Base-by-base conservation (phyloP, 1,140 invertebrate species). In the Drosophila nikananu region DNA sequence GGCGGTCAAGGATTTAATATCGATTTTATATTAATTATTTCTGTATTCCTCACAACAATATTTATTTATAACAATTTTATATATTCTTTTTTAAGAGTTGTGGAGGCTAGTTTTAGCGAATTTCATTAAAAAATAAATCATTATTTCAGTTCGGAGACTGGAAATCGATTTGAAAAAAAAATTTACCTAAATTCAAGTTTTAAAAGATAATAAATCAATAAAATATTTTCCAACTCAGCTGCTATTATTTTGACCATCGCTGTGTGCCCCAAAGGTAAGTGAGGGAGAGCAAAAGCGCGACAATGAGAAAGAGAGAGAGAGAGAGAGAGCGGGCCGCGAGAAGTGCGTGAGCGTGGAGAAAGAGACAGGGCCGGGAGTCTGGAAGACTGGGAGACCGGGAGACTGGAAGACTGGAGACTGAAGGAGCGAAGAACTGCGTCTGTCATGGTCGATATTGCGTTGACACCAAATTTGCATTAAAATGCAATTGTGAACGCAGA, bases 391-490 rank as follows among this genome's bases (percentile, higher is more conserved):
- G 19, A 13, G 60, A 55, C 51, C 48, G 64, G 25, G 59, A 48
- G 57, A 62, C 42, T 27, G 41, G 37, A 2, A 35, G 59, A 52
- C 32, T 3, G 35, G 51, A 19, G 61, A 48, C 46, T 49, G 63
- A 37, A 41, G 30, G 62, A 49, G 76, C 71, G 68, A 37, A 55
- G 52, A 55, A 63, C 49, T 63, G 66, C 66, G 74, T 61, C 86
- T 91, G 86, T 91, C 86, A 90, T 90, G 86, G 86, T 90, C 86
- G 86, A 90, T 90, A 90, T 90, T 90, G 86, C 86, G 86, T 90
- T 90, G 86, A 90, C 86, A 90, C 86, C 81, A 86, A 90, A 90
- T 90, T 90, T 90, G 86, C 86, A 90, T 90, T 90, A 90, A 90
- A 90, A 90, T 86, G 83, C 83, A 86, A 86, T 86, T 86, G 70